phyloP scores from a whole-genome alignment of 1,140 invertebrate species.

The Andricus grossulariae region DNA sequence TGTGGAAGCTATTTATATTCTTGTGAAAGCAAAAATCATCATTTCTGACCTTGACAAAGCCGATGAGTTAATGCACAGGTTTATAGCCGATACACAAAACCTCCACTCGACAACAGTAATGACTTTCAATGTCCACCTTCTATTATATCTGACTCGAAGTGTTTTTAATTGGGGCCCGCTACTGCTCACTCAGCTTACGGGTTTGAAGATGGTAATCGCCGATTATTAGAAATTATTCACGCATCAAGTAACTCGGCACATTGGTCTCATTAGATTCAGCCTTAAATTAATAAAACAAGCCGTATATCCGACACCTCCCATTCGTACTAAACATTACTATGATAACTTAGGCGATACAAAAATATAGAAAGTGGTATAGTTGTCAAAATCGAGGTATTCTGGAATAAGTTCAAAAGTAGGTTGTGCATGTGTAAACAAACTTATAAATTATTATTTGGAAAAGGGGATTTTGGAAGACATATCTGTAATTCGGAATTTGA shows the following conservation, averaged over 20 bases:
- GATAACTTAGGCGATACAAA: neutral
- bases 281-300: constrained; percentile 2
- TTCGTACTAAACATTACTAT: neutral
- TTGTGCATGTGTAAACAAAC: neutral
- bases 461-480: too few species aligned
- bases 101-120: neutral
- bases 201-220: constrained; percentile 46
- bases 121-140: constrained; percentile 47
- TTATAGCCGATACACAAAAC: constrained; percentile 23
- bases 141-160: constrained; percentile 42
- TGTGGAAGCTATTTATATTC: constrained; percentile 30
- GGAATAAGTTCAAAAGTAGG: neutral
- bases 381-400: neutral
- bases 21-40: constrained; percentile 3
- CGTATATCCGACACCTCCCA: neutral
- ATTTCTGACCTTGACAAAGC: neutral
- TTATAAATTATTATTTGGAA: too few species aligned
- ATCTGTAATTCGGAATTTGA: too few species aligned
- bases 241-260: constrained; percentile 39
- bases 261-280: neutral
- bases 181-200: constrained; percentile 41
- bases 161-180: constrained; percentile 43
- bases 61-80: constrained; percentile 25
- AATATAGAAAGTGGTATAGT: neutral
- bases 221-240: constrained; percentile 38